These are phyloP conservation scores for Anguilla marmorata DNA, from an alignment of 2,797 vertebrate species.

Conservation along the genomic window DNA sequence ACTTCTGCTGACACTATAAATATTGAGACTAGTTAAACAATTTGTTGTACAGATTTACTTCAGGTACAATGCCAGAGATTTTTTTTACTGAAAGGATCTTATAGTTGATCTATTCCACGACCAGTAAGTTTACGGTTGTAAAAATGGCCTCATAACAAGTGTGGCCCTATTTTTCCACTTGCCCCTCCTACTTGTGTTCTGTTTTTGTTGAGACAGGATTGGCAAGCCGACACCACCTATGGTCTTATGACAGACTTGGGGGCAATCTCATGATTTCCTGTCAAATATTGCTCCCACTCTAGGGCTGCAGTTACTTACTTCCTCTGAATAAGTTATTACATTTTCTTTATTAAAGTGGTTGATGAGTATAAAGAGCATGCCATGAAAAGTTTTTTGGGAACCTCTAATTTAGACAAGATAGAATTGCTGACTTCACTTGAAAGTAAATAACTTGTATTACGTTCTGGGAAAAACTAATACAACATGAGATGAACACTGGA, in stretches of 20 bases:
- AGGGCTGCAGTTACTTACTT: not conserved
- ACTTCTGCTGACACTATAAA: not conserved
- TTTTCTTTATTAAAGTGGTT: too few relatives aligned
- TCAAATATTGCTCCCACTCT: not conserved
- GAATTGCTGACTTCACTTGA: too few relatives aligned
- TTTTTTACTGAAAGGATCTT: not conserved
- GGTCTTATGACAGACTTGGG: not conserved
- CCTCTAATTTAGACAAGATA: too few relatives aligned
- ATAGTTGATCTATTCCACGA: not conserved
- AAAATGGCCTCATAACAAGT: not conserved
- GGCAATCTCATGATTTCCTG: constrained; percentile 4
- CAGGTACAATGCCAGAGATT: not conserved
- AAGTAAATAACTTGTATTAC: too few relatives aligned
- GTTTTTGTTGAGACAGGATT: not conserved
- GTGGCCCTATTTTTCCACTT: not conserved
- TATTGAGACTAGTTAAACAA: not conserved
- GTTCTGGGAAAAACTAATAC: too few relatives aligned
- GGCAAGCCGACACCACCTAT: not conserved
- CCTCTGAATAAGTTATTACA: not conserved
- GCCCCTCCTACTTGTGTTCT: not conserved
- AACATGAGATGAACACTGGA: too few relatives aligned
- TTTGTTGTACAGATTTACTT: not conserved
- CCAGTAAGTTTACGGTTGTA: not conserved
- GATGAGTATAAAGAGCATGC: too few relatives aligned
- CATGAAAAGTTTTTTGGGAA: too few relatives aligned